These are phyloP conservation scores for Amblyraja radiata DNA, from an alignment of 2,797 vertebrate species.

Conservation along the genomic window DNA sequence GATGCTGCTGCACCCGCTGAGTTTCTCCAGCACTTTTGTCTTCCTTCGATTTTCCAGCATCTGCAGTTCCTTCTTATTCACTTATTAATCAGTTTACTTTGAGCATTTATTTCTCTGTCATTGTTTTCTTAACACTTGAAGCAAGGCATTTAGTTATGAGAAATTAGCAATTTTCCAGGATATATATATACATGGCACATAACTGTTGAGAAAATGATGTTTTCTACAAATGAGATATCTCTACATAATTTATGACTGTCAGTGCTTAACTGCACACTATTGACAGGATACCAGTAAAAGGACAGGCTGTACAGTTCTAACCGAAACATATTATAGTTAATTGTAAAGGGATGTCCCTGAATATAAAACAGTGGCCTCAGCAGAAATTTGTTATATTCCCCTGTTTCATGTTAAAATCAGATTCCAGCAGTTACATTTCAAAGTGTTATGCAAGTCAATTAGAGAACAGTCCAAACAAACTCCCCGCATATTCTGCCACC, in stretches of 20 bases:
- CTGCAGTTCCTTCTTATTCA: too few relatives aligned
- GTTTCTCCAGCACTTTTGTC: too few relatives aligned
- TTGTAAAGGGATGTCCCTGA: slow-evolving; percentile 27
- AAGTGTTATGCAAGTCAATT: neutral
- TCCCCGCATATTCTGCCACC: neutral
- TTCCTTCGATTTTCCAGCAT: too few relatives aligned
- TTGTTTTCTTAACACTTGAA: neutral
- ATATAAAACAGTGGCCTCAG: slow-evolving; percentile 20
- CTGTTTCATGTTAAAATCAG: slow-evolving; percentile 4
- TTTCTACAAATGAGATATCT: neutral
- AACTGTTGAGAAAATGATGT: slow-evolving; percentile 5
- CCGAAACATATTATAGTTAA: slow-evolving; percentile 23
- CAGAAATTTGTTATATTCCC: slow-evolving; percentile 17
- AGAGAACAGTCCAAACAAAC: neutral
- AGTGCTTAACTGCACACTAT: slow-evolving; percentile 2
- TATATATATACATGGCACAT: neutral
- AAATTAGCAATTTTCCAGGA: slow-evolving; percentile 2
- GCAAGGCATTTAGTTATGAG: neutral
- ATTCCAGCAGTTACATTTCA: neutral
- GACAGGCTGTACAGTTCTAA: slow-evolving; percentile 2
- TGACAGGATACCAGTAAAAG: slow-evolving; percentile 27
- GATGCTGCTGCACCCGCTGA: too few relatives aligned
- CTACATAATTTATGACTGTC: slow-evolving; percentile 16
- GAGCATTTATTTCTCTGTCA: too few relatives aligned
- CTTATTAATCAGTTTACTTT: too few relatives aligned